These are phyloP conservation scores for Rhinichthys klamathensis DNA, from an alignment of 2,113 vertebrate genomes.

Conservation along the genomic window DNA sequence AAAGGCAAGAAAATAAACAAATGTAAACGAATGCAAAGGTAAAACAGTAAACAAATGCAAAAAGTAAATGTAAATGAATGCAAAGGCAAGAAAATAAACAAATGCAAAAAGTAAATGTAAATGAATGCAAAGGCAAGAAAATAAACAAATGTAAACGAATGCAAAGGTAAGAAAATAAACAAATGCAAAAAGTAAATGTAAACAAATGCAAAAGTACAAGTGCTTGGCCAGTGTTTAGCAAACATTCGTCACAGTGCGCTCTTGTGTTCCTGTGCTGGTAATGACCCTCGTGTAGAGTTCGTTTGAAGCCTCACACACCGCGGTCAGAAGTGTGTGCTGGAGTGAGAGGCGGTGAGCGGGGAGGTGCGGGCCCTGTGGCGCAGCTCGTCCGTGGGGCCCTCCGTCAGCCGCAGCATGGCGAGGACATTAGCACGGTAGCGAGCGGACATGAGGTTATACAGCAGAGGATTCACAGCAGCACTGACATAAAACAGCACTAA, in stretches of 20 bases:
- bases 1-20: too few species aligned
- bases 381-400: conserved; percentile 30
- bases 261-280: background rate
- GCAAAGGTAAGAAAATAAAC: too few species aligned
- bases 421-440: conserved; percentile 73
- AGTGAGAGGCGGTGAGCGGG: conserved; percentile 48
- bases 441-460: conserved; percentile 81
- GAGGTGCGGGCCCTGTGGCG: conserved; percentile 34
- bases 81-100: too few species aligned
- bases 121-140: too few species aligned
- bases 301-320: background rate
- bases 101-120: too few species aligned
- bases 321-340: conserved; percentile 52
- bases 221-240: background rate
- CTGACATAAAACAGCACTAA: conserved; percentile 80
- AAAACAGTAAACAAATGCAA: too few species aligned
- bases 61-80: too few species aligned
- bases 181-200: background rate
- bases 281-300: background rate
- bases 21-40: too few species aligned
- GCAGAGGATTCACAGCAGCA: conserved; percentile 77
- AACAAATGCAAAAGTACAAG: background rate
- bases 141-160: too few species aligned
- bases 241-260: background rate
- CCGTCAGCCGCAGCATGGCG: conserved; percentile 60